Evolutionary conservation across 2,113 vertebrate genomes (phyloP), one percentile per base, ranked within the genome.

Genomic region (Glaucidium brasilianum): DNA sequence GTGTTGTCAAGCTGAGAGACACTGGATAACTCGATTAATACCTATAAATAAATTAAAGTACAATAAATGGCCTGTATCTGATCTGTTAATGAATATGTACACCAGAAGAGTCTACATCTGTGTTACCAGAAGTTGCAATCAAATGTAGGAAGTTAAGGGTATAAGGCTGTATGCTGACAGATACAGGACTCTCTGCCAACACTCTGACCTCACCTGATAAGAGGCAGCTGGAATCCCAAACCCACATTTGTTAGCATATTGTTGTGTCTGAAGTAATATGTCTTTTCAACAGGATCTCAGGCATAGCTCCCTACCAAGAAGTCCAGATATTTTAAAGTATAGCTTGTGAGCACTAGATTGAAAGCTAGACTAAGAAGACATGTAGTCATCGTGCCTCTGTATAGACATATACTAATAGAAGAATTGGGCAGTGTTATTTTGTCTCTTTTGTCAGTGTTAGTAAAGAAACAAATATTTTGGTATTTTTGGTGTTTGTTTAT

Each of bases 11-110:
- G 97, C 96, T 99, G 99, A 83, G 98, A 96, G 2, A 99, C 93
- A 83, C 99, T 99, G 20, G 99, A 99, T 92, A 99, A 98, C 94
- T 99, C 99, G 15, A 99, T 99, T 97, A 99, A 97, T 60, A 99
- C 99, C 99, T 99, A 97, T 14, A 96, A 85, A 86, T 53, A 63
- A 74, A 85, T 41, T 17, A 68, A 88, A 92, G 35, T 47, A 73
- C 55, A 77, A 84, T 52, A 41, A 22, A 45, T 53, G 37, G 11
- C 25, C 41, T 68, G 5, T 73, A 52, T 41, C 32, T 66, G 55
- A 77, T 83, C 72, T 72, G 20, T 16, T 67, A 56, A 45, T 19
- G 32, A 37, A 18, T 21, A 16, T 25, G 25, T 26, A 52, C 7
- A 45, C 45, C 41, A 85, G 32, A 83, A 52, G 18, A 47, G 12